Percentiles rank a stretch among this genome's conserved stretches.
Conservation (phyloP, 2,797 vertebrate genomes). For the Psittacula echo region DNA sequence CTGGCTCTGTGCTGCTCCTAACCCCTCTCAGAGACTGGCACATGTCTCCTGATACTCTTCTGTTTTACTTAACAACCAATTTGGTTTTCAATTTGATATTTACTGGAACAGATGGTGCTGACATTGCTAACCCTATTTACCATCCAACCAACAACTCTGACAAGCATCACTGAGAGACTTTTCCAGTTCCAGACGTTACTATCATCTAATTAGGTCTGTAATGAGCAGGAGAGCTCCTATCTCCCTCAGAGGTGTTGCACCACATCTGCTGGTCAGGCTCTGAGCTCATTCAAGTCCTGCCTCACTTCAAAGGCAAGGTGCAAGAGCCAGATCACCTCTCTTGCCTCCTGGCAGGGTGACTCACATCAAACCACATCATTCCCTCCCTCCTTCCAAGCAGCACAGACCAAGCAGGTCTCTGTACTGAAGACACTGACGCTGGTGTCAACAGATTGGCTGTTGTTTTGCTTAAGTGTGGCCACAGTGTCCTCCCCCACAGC, state of each 20-base stretch:
- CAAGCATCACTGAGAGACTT: neutral
- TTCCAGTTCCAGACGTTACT: conserved; percentile 17
- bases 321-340: neutral
- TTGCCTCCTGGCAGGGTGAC: neutral
- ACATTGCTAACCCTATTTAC: neutral
- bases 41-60: neutral
- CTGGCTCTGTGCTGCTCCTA: neutral
- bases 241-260: neutral
- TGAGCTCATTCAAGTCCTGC: neutral
- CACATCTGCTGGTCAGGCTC: neutral
- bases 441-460: neutral
- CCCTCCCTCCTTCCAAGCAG: neutral
- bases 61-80: neutral
- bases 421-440: neutral
- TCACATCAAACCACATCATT: neutral
- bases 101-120: neutral
- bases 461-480: neutral
- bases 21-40: neutral
- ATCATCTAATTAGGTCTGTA: neutral
- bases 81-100: neutral
- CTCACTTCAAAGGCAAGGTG: conserved; percentile 25
- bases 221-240: neutral
- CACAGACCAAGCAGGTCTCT: neutral
- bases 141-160: neutral
- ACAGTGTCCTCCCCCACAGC: neutral